Base-by-base conservation (phyloP, 2,888 invertebrate genomes). In the Xiphydria camelus region DNA sequence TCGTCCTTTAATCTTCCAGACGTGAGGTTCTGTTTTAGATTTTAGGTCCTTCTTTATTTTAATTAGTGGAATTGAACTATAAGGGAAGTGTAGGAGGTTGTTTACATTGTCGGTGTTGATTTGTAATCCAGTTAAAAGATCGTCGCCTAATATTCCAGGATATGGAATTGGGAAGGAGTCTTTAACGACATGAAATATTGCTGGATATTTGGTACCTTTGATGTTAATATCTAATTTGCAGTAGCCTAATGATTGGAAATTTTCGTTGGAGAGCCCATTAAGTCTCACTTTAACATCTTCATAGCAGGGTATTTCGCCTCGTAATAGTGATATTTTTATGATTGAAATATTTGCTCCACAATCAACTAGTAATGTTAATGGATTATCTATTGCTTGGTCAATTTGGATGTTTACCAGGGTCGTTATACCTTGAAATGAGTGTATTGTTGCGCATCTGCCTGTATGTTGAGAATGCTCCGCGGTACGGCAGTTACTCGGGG, bases 131-230 rank as follows among this genome's bases (percentile, higher is more conserved):
- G 20, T 39, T 19, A 46, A 32, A 4, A 45, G 20, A 22, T 45
- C 34, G 12, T 37, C 41, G 6, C 49, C 49, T 4, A 46, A 32
- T 12, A 49, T 47, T n/a, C 42, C 46, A 15, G 42, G 39, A 15
- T 38, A 38, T 10, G 14, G 19, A 7, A 49, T 31, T 0, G 29
- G 42, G 7, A 49, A 47, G n/a, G 38, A 33, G n/a, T 49, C 42
- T 25, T 18, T 34, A 6, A 47, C 49, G 5, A 49, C 33, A 5
- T 49, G 49, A 10, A 49, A 45, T 5, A 25, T 45, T 6, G 18
- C 29, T 2, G 6, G 20, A 21, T 37, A 18, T 7, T 23, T 5
- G 10, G 40, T 14, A 7, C 26, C 4, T 9, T 15, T 7, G 2
- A 47, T 29, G 14, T 23, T 21, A 20, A 41, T n/a, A n/a, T n/a